Base-by-base conservation (phyloP, 2,113 vertebrate species). In the Anarrhichthys ocellatus region DNA sequence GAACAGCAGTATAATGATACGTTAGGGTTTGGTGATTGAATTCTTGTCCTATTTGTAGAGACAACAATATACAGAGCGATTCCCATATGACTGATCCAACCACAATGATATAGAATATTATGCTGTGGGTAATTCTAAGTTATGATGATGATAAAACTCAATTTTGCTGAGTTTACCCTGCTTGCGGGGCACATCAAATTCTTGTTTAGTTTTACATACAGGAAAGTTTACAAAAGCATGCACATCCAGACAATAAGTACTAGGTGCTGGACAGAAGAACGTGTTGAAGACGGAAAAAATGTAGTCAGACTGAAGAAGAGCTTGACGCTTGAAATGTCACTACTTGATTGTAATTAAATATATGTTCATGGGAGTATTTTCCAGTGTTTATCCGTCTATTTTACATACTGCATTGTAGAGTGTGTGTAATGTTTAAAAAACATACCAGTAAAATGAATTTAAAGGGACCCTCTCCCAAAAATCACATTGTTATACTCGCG, bases 1-100 rank as follows among this genome's bases (percentile, higher is more conserved):
- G 78, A 78, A 89, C 78, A 91, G 81, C 64, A 61, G 56, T 70
- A 18, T 85, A 88, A 92, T 91, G 54, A 92, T 76, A 86, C 14
- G 56, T 83, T 83, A 5, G 65, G 84, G 76, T 80, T 87, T 76
- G 40, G 83, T 82, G 61, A 85, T 82, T 84, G 27, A 84, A 87
- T 87, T 89, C 63, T 58, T 69, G 80, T 58, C 62, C 81, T 94
- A 77, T 92, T 91, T 91, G 84, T 61, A 90, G 88, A 91, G 84
- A 83, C 74, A 93, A 91, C 85, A 89, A 73, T 82, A 82, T 79
- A 87, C 64, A 84, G 59, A 71, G 14, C 0, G 7, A 77, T 88
- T 72, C 70, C 34, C 58, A 38, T 70, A 46, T 73, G 69, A 86
- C 62, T 78, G 67, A 83, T 79, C 40, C 81, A 10, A 83, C 81